Evolutionary conservation across 2,797 vertebrate genomes (phyloP).

Genomic region (Smutsia gigantea): DNA sequence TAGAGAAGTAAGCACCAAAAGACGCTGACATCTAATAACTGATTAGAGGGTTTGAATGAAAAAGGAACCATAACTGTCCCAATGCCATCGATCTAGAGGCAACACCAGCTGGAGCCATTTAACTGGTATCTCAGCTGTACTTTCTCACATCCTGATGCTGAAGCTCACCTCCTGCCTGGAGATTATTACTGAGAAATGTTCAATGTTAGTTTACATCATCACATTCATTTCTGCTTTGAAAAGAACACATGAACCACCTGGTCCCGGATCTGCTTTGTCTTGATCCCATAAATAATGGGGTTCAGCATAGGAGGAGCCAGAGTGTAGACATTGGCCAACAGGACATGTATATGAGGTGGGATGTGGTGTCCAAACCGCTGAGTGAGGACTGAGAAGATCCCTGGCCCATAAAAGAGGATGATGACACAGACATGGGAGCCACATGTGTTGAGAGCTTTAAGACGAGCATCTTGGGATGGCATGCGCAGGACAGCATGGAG

Average conservation of each 20-base stretch:
- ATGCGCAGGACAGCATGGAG: no score
- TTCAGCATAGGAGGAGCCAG: conserved; percentile 24
- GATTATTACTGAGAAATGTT: neutral
- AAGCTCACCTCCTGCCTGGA: neutral
- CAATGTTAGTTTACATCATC: neutral
- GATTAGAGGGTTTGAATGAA: neutral
- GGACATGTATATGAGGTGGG: neutral
- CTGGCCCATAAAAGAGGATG: neutral
- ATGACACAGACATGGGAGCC: no score
- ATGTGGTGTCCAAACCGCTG: conserved; percentile 2
- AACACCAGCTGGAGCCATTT: neutral
- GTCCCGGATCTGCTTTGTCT: neutral
- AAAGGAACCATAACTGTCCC: neutral
- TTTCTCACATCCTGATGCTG: no score
- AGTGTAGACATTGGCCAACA: neutral
- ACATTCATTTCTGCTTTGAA: neutral
- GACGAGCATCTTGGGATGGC: no score
- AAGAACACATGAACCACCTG: neutral
- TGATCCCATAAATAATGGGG: neutral
- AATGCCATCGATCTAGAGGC: neutral
- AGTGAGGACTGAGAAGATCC: conserved; percentile 37
- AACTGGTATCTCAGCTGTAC: neutral
- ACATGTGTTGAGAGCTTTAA: no score
- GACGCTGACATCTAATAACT: neutral
- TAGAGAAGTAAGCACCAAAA: neutral